Conservation (phyloP, 1,140 invertebrate genomes). For the Idris sp. region DNA sequence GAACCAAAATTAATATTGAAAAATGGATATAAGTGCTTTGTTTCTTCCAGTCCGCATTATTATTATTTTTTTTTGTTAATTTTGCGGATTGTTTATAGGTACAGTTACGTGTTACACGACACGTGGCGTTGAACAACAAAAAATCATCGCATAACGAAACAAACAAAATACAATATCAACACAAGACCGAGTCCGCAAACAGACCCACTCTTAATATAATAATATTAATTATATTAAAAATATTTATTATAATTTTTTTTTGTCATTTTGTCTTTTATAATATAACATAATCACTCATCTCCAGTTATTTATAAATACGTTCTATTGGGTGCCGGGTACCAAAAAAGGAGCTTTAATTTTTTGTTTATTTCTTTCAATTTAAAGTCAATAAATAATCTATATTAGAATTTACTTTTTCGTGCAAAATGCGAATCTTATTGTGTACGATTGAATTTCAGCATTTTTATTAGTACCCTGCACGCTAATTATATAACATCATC, state of each 20-base stretch:
- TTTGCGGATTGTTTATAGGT: too few species aligned
- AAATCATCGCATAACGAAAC: slow-evolving; percentile 77
- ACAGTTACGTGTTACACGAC: slow-evolving; percentile 74
- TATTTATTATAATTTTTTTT: slow-evolving; percentile 62
- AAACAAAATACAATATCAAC: slow-evolving; percentile 80
- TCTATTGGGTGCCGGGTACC: slow-evolving; percentile 64
- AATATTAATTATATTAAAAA: slow-evolving; percentile 65
- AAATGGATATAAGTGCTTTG: too few species aligned
- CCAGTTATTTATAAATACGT: slow-evolving; percentile 63
- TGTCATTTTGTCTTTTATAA: too few species aligned
- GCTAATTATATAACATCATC: slow-evolving; percentile 70
- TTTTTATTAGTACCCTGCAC: slow-evolving; percentile 63
- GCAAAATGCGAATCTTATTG: too few species aligned
- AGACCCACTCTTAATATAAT: slow-evolving; percentile 76
- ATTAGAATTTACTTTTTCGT: too few species aligned
- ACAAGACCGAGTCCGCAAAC: slow-evolving; percentile 75
- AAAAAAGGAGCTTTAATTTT: slow-evolving; percentile 54
- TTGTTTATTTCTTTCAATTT: too few species aligned
- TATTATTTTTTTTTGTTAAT: too few species aligned
- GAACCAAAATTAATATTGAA: too few species aligned
- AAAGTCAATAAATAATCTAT: too few species aligned
- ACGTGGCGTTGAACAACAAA: slow-evolving; percentile 77
- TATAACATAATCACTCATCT: slow-evolving; percentile 61
- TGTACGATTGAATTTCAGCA: too few species aligned
- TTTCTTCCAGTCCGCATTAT: too few species aligned